Percentiles rank a stretch among this genome's conserved stretches.
Evolutionary conservation across 92 coral and sea anemone species (phyloP).

Genomic region (Anthopleura xanthogrammica): DNA sequence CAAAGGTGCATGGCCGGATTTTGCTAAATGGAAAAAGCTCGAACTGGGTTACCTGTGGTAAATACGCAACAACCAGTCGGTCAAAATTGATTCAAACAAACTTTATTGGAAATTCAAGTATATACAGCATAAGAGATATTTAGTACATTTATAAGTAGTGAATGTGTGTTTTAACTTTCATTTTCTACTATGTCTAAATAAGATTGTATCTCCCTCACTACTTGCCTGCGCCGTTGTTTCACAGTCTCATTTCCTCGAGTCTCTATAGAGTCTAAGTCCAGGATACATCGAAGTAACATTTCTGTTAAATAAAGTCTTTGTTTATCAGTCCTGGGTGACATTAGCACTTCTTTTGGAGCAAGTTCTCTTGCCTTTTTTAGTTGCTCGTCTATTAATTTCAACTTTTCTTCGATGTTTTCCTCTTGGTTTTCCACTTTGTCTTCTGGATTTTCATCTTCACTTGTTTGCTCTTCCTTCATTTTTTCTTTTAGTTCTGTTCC

Average conservation of each 20-base stretch:
- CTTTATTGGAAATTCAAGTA: too few relatives aligned
- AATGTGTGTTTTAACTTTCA: neutral
- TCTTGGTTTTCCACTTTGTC: neutral
- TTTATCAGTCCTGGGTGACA: slow-evolving; percentile 31
- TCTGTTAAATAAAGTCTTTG: slow-evolving; percentile 44
- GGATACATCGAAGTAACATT: slow-evolving; percentile 51
- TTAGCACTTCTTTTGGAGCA: slow-evolving; percentile 18
- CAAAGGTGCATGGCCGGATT: too few relatives aligned
- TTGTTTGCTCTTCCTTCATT: neutral
- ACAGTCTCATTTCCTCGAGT: slow-evolving; percentile 43
- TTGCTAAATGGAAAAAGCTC: neutral
- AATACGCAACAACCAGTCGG: neutral
- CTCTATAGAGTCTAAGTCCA: slow-evolving; percentile 40
- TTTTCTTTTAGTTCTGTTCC: neutral
- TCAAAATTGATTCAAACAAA: too few relatives aligned
- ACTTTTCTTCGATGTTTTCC: slow-evolving; percentile 17
- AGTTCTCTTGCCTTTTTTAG: slow-evolving; percentile 45
- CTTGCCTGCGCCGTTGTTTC: slow-evolving; percentile 35
- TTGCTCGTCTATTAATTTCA: slow-evolving; percentile 31
- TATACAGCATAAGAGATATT: neutral
- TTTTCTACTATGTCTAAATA: slow-evolving; percentile 36
- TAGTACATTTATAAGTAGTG: neutral
- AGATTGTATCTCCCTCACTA: slow-evolving; percentile 51
- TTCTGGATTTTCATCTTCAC: slow-evolving; percentile 6
- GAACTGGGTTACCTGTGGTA: neutral